Evolutionary conservation across 2,888 invertebrate species (phyloP).

Genomic region (Ornithoptera alexandrae): DNA sequence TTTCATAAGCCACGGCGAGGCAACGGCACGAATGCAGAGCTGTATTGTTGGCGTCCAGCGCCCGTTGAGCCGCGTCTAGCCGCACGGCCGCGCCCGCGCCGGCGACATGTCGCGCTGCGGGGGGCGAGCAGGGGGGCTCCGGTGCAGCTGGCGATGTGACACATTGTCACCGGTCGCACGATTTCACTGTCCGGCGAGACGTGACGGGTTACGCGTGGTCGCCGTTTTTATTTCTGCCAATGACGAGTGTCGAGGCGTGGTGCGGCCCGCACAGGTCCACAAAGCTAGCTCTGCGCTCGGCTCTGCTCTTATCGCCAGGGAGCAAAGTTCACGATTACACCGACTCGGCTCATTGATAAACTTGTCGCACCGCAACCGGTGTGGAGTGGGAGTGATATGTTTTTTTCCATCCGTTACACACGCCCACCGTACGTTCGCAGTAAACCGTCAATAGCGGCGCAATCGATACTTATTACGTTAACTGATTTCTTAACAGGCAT

Average conservation of each 20-base stretch:
- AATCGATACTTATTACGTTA: conserved; percentile 51
- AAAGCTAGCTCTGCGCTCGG: conserved; percentile 42
- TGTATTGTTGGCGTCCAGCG: conserved; percentile 50
- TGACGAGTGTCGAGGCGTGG: conserved; percentile 79
- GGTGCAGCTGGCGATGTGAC: conserved; percentile 55
- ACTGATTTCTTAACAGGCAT: conserved; percentile 50
- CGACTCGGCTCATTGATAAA: conserved; percentile 36
- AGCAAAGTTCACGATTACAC: conserved; percentile 48
- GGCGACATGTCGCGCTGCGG: conserved; percentile 33
- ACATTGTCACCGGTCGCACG: conserved; percentile 77
- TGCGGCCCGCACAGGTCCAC: conserved; percentile 60
- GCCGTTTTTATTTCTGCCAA: conserved; percentile 80
- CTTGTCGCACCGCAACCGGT: conserved; percentile 58
- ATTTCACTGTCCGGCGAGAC: conserved; percentile 76
- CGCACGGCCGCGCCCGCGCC: conserved; percentile 31
- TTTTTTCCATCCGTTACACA: conserved; percentile 67
- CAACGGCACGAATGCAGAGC: conserved; percentile 59
- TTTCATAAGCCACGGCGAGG: conserved; percentile 75
- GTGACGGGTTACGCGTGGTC: conserved; percentile 79
- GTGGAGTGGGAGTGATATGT: conserved; percentile 76
- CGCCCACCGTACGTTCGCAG: conserved; percentile 65
- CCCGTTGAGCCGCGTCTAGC: conserved; percentile 45
- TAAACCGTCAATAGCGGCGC: conserved; percentile 54
- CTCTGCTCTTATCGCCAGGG: conserved; percentile 48
- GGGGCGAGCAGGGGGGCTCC: conserved; percentile 47